Conservation (phyloP, 2,113 vertebrate species). For the Ornithorhynchus anatinus region DNA sequence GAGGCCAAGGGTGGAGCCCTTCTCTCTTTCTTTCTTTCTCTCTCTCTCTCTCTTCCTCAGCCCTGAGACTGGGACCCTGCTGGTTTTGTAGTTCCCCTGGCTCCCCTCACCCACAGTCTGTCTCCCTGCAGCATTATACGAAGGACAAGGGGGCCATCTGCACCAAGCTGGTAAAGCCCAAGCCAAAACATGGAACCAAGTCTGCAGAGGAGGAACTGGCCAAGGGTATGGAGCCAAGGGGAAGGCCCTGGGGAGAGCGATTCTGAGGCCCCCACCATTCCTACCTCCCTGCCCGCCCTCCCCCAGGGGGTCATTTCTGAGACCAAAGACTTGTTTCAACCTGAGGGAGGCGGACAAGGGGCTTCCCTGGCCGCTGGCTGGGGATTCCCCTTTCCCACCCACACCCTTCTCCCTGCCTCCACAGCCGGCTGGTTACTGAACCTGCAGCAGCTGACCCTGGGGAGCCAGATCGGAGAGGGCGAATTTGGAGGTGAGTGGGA, state of each 20-base stretch:
- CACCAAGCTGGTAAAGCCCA: slow-evolving; percentile 83
- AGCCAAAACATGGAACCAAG: slow-evolving; percentile 82
- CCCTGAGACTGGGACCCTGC: neutral
- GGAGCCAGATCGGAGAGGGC: slow-evolving; percentile 83
- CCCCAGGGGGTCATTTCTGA: neutral
- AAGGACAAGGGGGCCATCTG: slow-evolving; percentile 84
- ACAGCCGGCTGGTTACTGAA: slow-evolving; percentile 89
- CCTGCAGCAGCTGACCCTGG: slow-evolving; percentile 77
- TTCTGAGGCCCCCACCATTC: neutral
- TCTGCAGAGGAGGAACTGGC: slow-evolving; percentile 85
- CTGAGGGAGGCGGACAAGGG: neutral
- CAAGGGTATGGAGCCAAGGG: slow-evolving; percentile 73
- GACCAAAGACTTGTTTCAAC: neutral
- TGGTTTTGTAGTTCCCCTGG: neutral
- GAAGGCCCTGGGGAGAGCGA: neutral
- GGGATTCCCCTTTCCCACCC: neutral
- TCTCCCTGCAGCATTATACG: slow-evolving; percentile 79
- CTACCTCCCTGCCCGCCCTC: accelerated
- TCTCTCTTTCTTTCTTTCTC: neutral
- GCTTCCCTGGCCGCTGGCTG: neutral
- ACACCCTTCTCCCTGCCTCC: neutral
- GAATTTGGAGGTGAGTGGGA: slow-evolving; percentile 86
- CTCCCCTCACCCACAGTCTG: neutral
- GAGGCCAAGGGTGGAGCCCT: too few species aligned
- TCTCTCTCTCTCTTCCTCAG: neutral